phyloP scores from a whole-genome alignment of 2,888 invertebrate genomes.

The Lithosia quadra region DNA sequence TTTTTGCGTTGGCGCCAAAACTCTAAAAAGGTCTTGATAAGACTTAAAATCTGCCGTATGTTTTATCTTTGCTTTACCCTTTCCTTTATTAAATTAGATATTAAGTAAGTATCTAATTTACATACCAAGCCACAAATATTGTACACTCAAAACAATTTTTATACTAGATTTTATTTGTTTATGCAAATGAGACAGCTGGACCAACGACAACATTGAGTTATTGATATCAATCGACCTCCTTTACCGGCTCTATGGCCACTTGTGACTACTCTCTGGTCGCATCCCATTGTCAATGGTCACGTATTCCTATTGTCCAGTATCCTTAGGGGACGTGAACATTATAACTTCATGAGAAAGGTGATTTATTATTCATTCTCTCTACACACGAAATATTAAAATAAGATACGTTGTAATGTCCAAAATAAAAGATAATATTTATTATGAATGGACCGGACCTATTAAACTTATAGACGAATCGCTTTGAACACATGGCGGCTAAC shows the following conservation, averaged over 20 bases:
- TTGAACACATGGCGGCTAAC: no score
- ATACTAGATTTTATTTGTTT: conserved; percentile 45
- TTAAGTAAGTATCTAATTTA: no score
- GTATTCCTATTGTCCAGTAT: conserved; percentile 65
- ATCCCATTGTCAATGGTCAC: conserved; percentile 80
- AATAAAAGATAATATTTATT: conserved; percentile 49
- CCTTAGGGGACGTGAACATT: conserved; percentile 25
- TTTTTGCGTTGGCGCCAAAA: no score
- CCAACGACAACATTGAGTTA: conserved; percentile 59
- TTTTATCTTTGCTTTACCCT: neutral
- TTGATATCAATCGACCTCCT: conserved; percentile 57
- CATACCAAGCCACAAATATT: conserved; percentile 15
- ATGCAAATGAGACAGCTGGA: conserved; percentile 65
- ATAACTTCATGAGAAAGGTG: conserved; percentile 23
- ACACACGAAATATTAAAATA: conserved; percentile 36
- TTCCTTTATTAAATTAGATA: neutral
- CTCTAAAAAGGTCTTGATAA: no score
- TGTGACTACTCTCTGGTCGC: conserved; percentile 37
- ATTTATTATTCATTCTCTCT: conserved; percentile 32
- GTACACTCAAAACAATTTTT: conserved; percentile 32
- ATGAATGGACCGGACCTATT: no score
- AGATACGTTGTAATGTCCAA: conserved; percentile 30
- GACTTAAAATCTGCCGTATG: no score
- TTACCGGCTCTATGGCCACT: conserved; percentile 47
- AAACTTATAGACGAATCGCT: no score